A percentile compares a stretch with the other conserved stretches of the same genome.
Conservation (phyloP, 2,113 vertebrate species). For the Eudyptes chrysolophus region DNA sequence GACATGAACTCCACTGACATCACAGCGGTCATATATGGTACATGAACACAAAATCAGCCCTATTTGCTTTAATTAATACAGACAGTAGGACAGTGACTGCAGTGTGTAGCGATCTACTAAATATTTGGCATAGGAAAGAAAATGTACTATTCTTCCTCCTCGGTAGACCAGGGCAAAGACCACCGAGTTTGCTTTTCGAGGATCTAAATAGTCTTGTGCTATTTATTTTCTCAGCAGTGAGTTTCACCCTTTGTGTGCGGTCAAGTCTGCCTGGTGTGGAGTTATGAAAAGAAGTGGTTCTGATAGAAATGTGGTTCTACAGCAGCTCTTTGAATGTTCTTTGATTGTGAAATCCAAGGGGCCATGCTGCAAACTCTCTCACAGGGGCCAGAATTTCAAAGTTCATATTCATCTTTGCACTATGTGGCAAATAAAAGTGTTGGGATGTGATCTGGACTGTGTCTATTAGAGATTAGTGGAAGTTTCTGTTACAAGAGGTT, state of each 20-base stretch:
- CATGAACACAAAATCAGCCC: not conserved
- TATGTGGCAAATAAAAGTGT: not conserved
- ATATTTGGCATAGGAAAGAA: slow-evolving; percentile 35
- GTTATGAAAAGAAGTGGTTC: not conserved
- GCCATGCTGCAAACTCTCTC: not conserved
- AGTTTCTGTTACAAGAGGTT: not conserved
- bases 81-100: not conserved
- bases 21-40: not conserved
- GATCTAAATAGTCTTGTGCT: not conserved
- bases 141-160: slow-evolving; percentile 16
- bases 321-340: not conserved
- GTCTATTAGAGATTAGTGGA: not conserved
- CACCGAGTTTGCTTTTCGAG: slow-evolving; percentile 16
- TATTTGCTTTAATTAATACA: not conserved
- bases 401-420: not conserved
- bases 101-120: not conserved
- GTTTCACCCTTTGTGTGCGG: slow-evolving; percentile 26
- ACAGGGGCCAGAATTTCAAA: not conserved
- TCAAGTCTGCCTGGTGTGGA: not conserved
- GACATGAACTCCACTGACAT: not conserved
- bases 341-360: not conserved
- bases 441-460: not conserved
- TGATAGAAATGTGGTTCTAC: not conserved
- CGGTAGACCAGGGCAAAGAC: not conserved
- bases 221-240: slow-evolving; percentile 53